Base-by-base conservation (phyloP, 2,888 invertebrate genomes). In the Cynaeus angustus region DNA sequence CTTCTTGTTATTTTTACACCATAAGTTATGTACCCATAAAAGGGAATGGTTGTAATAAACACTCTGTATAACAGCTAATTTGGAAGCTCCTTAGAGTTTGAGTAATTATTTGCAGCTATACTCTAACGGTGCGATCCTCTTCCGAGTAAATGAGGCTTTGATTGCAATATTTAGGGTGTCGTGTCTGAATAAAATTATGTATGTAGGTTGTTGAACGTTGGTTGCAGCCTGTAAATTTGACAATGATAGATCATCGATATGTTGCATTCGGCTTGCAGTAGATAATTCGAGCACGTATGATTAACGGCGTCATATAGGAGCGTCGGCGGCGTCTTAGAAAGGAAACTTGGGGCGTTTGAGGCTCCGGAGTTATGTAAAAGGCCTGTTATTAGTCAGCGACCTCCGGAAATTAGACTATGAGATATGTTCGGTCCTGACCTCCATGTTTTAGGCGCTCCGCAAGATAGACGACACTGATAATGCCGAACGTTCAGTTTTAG, bases 321-420 rank as follows among this genome's bases (percentile, higher is more conserved):
- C 14, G 43, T 33, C 38, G 45, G 10, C 65, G 72, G 72, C 75
- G 76, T 79, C 77, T 75, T 66, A 73, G 73, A 69, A 73, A 75
- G 79, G 76, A 78, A 77, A 74, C 77, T 74, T 69, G 72, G 65
- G 33, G 68, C 73, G 72, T 71, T 66, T 70, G 55, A 71, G 65
- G 72, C 74, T 72, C 66, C 73, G 73, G 77, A 77, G 78, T 77
- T 79, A 80, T 79, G 80, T 76, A 79, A 78, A 79, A 79, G 79
- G 79, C 71, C 77, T 68, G 80, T 80, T 80, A 80, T 80, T 80
- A 80, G 80, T 80, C 79, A 80, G 76, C 76, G 77, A 76, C 76
- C 75, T 77, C 72, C 79, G 81, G 80, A 81, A 81, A 80, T 81
- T 80, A 80, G 78, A 79, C 79, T 76, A 72, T 78, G 79, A 81